Evolutionary conservation across 2,113 vertebrate genomes (phyloP).

Genomic region (Microcebus murinus): DNA sequence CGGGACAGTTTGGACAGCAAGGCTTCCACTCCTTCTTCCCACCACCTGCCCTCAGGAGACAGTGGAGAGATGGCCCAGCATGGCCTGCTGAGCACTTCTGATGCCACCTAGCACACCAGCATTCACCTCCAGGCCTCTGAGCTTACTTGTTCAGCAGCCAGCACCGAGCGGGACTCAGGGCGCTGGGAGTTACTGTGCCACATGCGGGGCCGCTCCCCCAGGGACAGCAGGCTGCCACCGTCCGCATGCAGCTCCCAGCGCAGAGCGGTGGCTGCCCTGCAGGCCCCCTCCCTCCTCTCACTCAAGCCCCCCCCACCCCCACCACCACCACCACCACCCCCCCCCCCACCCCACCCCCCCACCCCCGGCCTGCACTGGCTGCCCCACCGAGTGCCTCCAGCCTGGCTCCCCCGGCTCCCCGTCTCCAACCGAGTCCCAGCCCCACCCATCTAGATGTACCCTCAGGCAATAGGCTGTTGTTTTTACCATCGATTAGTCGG

Average conservation of each 20-base stretch:
- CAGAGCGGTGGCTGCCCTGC: rapidly evolving
- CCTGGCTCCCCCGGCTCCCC: no score
- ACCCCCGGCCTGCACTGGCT: not conserved
- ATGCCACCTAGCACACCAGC: not conserved
- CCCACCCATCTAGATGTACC: not conserved
- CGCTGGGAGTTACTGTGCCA: not conserved
- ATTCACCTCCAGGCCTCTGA: not conserved
- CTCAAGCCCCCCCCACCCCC: no score
- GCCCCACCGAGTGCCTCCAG: no score
- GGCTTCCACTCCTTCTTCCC: not conserved
- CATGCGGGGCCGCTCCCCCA: rapidly evolving
- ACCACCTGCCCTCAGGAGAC: not conserved
- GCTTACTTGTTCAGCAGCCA: rapidly evolving
- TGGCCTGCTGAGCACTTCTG: no score
- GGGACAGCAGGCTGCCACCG: not conserved
- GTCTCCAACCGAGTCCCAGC: not conserved
- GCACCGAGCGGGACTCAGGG: rapidly evolving
- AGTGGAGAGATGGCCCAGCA: not conserved
- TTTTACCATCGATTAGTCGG: not conserved
- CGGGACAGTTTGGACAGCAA: rapidly evolving
- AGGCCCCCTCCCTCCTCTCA: not conserved
- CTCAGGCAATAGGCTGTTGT: no score
- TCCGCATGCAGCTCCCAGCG: rapidly evolving
- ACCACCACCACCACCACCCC: no score
- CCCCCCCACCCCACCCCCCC: no score